phyloP scores from a whole-genome alignment of 2,113 vertebrate genomes.

The Climacteris rufus region DNA sequence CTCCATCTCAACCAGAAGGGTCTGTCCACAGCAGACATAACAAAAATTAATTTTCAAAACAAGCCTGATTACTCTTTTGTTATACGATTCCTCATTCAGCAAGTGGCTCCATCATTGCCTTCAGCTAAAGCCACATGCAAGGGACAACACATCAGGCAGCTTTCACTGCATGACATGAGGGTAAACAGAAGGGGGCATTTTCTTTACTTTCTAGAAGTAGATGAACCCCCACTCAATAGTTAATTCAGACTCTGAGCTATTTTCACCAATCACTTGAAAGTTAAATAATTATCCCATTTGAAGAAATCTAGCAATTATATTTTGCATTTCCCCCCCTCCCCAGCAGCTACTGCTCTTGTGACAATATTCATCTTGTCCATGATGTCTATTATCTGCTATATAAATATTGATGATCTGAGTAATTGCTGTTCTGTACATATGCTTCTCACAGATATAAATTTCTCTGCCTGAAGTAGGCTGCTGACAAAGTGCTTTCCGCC shows the following conservation, averaged over 20 bases:
- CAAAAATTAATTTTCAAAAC: not conserved
- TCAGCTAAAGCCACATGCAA: not conserved
- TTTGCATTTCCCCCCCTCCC: not conserved
- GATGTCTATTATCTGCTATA: conserved; percentile 54
- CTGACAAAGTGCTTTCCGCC: conserved; percentile 16
- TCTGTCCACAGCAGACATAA: accelerated
- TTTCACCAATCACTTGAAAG: not conserved
- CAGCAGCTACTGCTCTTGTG: conserved; percentile 9
- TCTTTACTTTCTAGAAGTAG: not conserved
- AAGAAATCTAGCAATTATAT: not conserved
- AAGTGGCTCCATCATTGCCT: not conserved
- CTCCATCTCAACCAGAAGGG: not conserved
- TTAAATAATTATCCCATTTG: conserved; percentile 15
- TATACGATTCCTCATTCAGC: not conserved
- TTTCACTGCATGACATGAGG: not conserved
- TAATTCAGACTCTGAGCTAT: not conserved
- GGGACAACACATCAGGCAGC: not conserved
- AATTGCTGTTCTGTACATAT: conserved; percentile 38
- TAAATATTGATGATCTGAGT: conserved; percentile 64
- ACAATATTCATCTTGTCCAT: conserved; percentile 46
- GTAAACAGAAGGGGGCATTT: not conserved
- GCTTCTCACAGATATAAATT: conserved; percentile 29
- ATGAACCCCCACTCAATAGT: not conserved
- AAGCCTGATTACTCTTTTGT: not conserved
- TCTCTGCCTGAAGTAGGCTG: conserved; percentile 10